Percentiles rank a stretch among this genome's conserved stretches.
Evolutionary conservation across 1,140 invertebrate species (phyloP).

Genomic region (Aphis craccivora): DNA sequence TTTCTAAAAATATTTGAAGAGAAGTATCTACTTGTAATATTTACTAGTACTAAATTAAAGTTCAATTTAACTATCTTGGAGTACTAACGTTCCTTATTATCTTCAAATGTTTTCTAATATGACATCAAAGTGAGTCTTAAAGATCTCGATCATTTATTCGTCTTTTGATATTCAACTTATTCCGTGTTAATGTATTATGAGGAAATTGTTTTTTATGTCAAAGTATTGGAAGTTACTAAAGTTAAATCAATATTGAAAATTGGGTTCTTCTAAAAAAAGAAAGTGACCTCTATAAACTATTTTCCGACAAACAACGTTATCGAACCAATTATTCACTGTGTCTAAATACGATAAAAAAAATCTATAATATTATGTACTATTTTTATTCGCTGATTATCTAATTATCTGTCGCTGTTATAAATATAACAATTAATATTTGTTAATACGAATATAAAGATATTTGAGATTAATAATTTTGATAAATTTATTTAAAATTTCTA

Average conservation of each 20-base stretch:
- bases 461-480: background rate
- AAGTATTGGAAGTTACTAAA: background rate
- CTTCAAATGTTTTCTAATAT: background rate
- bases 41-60: background rate
- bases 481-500: too few species aligned
- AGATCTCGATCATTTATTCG: background rate
- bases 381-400: background rate
- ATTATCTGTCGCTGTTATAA: background rate
- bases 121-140: background rate
- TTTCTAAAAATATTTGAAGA: background rate
- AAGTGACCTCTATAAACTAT: background rate
- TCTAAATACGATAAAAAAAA: background rate
- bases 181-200: background rate
- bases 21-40: background rate
- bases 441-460: background rate
- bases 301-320: background rate
- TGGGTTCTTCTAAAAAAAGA: background rate
- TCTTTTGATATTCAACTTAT: background rate
- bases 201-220: background rate
- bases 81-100: background rate
- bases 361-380: background rate
- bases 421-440: background rate
- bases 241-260: background rate
- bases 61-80: background rate
- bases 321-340: background rate